These are phyloP conservation scores for Junonia oenone DNA, from an alignment of 2,888 invertebrate species.

Conservation along the genomic window DNA sequence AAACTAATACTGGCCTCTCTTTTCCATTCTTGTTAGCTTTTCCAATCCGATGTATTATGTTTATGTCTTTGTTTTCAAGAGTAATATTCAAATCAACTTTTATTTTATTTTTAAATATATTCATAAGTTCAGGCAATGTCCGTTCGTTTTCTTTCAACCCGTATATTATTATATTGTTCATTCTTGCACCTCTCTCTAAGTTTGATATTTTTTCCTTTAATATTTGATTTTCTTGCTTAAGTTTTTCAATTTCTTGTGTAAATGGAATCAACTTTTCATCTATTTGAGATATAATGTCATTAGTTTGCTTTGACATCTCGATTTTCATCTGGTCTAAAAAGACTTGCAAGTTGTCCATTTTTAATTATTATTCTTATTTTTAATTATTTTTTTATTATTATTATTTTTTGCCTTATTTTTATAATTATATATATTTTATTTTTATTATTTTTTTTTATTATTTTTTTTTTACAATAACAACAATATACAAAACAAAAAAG, in stretches of 20 bases:
- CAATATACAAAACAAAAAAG: no score
- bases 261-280: not conserved
- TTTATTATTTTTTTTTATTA: no score
- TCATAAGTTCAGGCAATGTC: not conserved
- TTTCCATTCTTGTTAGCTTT: not conserved
- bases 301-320: not conserved
- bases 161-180: not conserved
- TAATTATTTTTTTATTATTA: no score
- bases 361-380: not conserved
- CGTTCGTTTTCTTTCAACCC: not conserved
- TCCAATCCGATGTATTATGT: not conserved
- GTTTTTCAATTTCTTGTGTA: not conserved
- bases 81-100: constrained; percentile 12
- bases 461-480: no score
- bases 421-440: no score
- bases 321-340: not conserved
- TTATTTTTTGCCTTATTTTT: no score
- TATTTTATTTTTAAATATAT: not conserved
- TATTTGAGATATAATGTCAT: not conserved
- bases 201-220: not conserved
- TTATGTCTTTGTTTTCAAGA: constrained; percentile 8
- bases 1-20: constrained; percentile 13
- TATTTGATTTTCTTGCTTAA: not conserved
- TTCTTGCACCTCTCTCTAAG: not conserved
- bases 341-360: not conserved